Evolutionary conservation across 2,113 vertebrate genomes (phyloP), one percentile per base, ranked within the genome.

Genomic region (Sisor rabdophorus): DNA sequence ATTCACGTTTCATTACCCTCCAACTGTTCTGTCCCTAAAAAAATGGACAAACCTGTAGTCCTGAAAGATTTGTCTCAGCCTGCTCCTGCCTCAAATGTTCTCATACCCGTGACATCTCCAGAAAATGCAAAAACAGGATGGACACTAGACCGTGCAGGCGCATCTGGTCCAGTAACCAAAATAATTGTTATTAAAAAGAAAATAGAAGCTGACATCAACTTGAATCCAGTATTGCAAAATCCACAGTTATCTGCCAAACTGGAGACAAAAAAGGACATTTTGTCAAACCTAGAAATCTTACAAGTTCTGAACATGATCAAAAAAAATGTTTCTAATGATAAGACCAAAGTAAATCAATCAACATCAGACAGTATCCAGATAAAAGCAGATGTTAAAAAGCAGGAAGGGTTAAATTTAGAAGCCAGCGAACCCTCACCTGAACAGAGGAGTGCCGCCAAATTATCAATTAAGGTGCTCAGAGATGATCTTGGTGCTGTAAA

Each of bases 71-170:
- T 19, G 12, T 19, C 40, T 52, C 26, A 22, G 32, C 53, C 69
- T 3, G 44, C 4, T 8, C 12, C 53, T 65, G 53, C 52, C 8
- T 54, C 65, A 44, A 76, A 79, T 12, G 10, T 75, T 44, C 44
- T 82, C 5, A 68, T 82, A 53, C 80, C 76, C 24, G 17, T 79
- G 30, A 28, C 60, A 30, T 10, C 54, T 20, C 17, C 24, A n/a
- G 20, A 44, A 7, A 28, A 44, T 19, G 6, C 13, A 8, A 73
- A 68, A 65, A 73, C 53, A 40, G 77, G 20, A 59, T 81, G 75
- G 79, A 69, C 73, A 60, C 53, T 77, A 30, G 47, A 67, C 11
- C 53, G 24, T 56, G 63, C 73, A 10, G 4, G 53, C 26, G 17
- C 63, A 30, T 63, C 63, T 68, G 24, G 8, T n/a, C 48, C 70